Evolutionary conservation across 2,113 vertebrate genomes (phyloP).

Genomic region (Megalops atlanticus): DNA sequence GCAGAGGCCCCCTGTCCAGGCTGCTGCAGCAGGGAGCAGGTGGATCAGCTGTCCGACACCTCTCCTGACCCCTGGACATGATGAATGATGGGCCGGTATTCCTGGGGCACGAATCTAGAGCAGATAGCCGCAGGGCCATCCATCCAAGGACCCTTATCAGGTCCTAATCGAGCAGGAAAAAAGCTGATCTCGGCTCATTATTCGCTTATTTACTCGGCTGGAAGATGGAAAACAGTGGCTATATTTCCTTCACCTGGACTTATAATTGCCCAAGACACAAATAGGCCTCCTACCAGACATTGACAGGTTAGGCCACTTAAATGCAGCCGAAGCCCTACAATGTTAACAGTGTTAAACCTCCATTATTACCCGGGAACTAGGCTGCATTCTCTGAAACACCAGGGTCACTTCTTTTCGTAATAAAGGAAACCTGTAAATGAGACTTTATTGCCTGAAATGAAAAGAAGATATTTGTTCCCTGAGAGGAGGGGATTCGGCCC

Average conservation of each 20-base stretch:
- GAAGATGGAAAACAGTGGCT: constrained; percentile 55
- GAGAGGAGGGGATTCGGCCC: constrained; percentile 45
- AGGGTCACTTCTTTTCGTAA: constrained; percentile 12
- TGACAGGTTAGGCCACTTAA: background rate
- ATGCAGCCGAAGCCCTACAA: background rate
- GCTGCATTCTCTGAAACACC: background rate
- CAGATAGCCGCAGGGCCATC: constrained; percentile 55
- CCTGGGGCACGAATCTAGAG: constrained; percentile 54
- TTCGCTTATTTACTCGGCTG: constrained; percentile 65
- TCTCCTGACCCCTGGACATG: constrained; percentile 22
- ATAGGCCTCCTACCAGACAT: background rate
- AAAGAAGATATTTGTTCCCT: constrained; percentile 53
- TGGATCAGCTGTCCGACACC: background rate
- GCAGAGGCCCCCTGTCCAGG: background rate
- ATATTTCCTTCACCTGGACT: constrained; percentile 2
- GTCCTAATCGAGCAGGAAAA: constrained; percentile 62
- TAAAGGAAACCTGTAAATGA: constrained; percentile 49
- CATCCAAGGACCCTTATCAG: constrained; percentile 56
- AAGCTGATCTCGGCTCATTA: constrained; percentile 59
- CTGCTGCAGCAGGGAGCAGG: background rate
- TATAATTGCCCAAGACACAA: constrained; percentile 14
- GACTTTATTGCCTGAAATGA: constrained; percentile 60
- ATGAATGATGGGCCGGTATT: constrained; percentile 36
- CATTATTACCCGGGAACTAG: background rate
- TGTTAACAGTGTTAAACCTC: background rate